Evolutionary conservation across 1,140 invertebrate genomes (phyloP), one percentile per base, ranked within the genome.

Genomic region (Megalonaias nervosa): DNA sequence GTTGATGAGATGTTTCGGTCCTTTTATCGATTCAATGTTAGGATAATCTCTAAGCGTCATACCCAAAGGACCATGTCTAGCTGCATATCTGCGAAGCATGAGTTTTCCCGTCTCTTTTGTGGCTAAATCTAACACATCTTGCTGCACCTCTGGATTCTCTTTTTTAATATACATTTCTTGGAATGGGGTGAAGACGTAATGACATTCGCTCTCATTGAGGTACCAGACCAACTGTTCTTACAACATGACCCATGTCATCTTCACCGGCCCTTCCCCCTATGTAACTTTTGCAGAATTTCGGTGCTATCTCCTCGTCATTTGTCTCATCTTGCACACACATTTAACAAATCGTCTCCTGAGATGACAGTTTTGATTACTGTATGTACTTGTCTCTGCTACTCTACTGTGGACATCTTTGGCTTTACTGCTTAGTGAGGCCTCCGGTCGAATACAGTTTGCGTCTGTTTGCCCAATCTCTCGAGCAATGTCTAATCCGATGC

Each of bases 401-500:
- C 74, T 15, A 75, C n/a, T 16, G 69, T 31, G 0, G 59, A 75
- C 74, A 75, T 75, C 62, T 59, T 55, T 55, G 67, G 66, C n/a
- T 62, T 55, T 13, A 75, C 19, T 59, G 12, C n/a, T 6, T 38
- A 69, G 0, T 19, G 66, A 60, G 2, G 59, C 31, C 14, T 67
- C 26, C n/a, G 57, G 56, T 19, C 74, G 12, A 62, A 75, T 68
- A 16, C 60, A 65, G 3, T 68, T 13, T 19, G 38, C 74, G 55
- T 75, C 66, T 69, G 21, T 67, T n/a, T 75, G 74, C 1, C 61
- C 67, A 11, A 68, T 75, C 57, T 69, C 74, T 13, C 56, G 21
- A n/a, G 61, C 66, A 21, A 65, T 68, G 59, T 75, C 66, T 1
- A 75, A 59, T 67, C 66, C 75, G 71, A 76, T 70, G 55, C 71